A percentile compares a stretch with the other conserved stretches of the same genome.
Conservation (phyloP, 2,113 vertebrate genomes). For the Microtus montanus region DNA sequence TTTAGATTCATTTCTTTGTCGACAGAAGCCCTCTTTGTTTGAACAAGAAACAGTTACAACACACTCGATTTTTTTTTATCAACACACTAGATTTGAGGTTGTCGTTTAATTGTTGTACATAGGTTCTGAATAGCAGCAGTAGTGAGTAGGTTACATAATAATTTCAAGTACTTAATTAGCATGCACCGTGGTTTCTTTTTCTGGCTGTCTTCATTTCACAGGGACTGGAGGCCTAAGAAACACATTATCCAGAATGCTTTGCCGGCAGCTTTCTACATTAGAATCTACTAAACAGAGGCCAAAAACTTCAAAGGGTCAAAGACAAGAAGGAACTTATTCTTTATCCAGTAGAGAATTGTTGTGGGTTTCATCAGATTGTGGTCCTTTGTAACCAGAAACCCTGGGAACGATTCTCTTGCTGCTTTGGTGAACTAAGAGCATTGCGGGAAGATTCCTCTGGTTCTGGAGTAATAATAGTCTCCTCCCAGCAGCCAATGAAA, state of each 20-base stretch:
- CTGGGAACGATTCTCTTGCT: background rate
- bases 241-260: constrained; percentile 24
- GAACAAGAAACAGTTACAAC: background rate
- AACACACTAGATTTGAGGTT: background rate
- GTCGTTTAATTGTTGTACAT: background rate
- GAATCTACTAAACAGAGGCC: background rate
- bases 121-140: background rate
- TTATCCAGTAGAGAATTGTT: background rate
- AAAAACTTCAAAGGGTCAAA: constrained; percentile 17
- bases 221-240: background rate
- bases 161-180: background rate
- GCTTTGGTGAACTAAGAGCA: background rate
- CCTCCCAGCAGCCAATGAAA: background rate
- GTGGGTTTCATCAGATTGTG: background rate
- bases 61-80: background rate
- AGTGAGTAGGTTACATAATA: background rate
- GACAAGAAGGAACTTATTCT: background rate
- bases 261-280: background rate
- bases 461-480: background rate
- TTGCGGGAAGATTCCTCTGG: background rate
- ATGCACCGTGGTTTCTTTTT: background rate
- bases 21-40: background rate
- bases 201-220: background rate
- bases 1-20: background rate
- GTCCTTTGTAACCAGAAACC: background rate